Percentiles rank a stretch among this genome's conserved stretches.
Conservation (phyloP, 2,888 invertebrate genomes). For the Coenonympha glycerion region DNA sequence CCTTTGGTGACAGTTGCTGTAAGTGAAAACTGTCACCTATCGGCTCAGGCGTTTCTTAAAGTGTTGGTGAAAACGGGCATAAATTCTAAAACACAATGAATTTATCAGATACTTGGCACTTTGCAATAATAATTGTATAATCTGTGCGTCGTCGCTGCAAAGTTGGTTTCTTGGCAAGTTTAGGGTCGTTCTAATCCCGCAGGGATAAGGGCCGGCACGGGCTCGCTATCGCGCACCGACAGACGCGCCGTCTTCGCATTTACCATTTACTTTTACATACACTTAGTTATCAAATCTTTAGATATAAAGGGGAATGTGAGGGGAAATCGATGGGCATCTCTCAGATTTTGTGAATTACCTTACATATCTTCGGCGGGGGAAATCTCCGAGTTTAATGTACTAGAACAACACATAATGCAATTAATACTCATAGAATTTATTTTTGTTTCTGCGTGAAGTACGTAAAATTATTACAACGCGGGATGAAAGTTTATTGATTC, state of each 20-base stretch:
- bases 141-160: constrained; percentile 26
- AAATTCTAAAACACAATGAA: neutral
- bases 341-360: neutral
- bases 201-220: constrained; percentile 50
- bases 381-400: too few species aligned
- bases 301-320: neutral
- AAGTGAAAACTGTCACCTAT: too few species aligned
- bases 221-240: constrained; percentile 49
- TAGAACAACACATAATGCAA: too few species aligned
- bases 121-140: constrained; percentile 15
- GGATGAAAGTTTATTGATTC: too few species aligned
- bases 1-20: too few species aligned
- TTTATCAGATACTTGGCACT: constrained; percentile 4
- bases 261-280: constrained; percentile 7
- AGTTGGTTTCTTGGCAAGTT: constrained; percentile 46
- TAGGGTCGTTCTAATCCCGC: constrained; percentile 54
- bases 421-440: too few species aligned
- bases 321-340: neutral
- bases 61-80: too few species aligned
- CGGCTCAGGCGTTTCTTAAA: too few species aligned
- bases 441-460: too few species aligned
- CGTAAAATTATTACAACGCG: too few species aligned
- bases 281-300: neutral
- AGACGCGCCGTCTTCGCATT: constrained; percentile 34
- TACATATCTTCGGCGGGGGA: neutral